A percentile compares a stretch with the other conserved stretches of the same genome.
Conservation (phyloP, 2,797 vertebrate species). For the Mastacembelus armatus region DNA sequence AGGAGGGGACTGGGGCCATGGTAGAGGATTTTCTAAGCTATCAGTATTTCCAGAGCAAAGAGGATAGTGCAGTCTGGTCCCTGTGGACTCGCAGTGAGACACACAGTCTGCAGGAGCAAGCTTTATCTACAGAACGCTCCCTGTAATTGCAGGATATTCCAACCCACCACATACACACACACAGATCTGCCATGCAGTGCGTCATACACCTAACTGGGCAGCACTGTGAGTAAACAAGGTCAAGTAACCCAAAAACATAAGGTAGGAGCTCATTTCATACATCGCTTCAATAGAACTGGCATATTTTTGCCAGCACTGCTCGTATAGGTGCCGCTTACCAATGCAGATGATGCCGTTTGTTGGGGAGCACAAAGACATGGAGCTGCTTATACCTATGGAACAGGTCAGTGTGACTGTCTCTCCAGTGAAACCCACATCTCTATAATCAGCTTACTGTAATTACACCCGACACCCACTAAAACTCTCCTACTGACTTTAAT, state of each 20-base stretch:
- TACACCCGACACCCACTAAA: conserved; percentile 56
- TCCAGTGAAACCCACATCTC: conserved; percentile 39
- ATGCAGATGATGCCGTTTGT: too few species aligned
- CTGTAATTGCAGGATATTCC: conserved; percentile 78
- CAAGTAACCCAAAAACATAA: conserved; percentile 57
- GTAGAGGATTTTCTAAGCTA: conserved; percentile 37
- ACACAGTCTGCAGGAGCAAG: conserved; percentile 61
- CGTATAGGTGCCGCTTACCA: conserved; percentile 22
- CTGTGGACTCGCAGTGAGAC: conserved; percentile 68
- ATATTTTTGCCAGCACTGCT: conserved; percentile 9
- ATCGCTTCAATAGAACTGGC: conserved; percentile 10
- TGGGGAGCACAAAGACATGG: too few species aligned
- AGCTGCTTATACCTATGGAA: conserved; percentile 29
- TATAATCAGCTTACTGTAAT: conserved; percentile 67
- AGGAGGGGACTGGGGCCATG: conserved; percentile 9
- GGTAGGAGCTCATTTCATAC: conserved; percentile 31
- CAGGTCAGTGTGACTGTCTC: conserved; percentile 33
- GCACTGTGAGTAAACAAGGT: conserved; percentile 67
- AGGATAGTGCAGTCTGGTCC: conserved; percentile 58
- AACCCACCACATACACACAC: conserved; percentile 59
- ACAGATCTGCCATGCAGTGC: conserved; percentile 54
- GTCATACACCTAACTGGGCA: conserved; percentile 69
- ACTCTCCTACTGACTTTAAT: conserved; percentile 64
- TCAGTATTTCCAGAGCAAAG: conserved; percentile 48
- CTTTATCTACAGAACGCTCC: conserved; percentile 66